Base-by-base conservation (phyloP, 1,140 invertebrate species). In the Saccostrea cuccullata region DNA sequence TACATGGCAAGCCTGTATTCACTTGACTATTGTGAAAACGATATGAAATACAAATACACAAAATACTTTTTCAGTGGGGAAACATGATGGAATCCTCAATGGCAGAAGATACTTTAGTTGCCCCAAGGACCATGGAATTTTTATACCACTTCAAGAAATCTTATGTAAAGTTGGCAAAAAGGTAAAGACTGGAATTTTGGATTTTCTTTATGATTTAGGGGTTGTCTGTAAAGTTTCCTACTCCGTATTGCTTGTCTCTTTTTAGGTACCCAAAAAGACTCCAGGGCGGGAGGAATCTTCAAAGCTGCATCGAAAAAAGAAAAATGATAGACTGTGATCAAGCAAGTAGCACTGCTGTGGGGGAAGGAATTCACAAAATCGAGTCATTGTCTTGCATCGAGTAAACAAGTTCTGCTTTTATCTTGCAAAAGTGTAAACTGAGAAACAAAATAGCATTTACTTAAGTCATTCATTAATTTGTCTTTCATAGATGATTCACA, bases 41-140 rank as follows among this genome's bases (percentile, higher is more conserved):
- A 47, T 8, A 47, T 3, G 6, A 47, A 47, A 47, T n/a, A 47
- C 47, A 20, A 8, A 3, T 23, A 73, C 55, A 9, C 2, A 58
- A 26, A 12, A 9, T 40, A 73, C 20, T 64, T 20, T 56, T 85
- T 89, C 86, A 94, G 93, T 91, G 87, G 94, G 94, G 4, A 85
- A 88, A 1, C 91, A 93, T 90, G 93, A 94, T 91, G 94, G 94
- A 12, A 92, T 88, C 87, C 90, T 91, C 56, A 88, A 91, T 86
- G 92, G 92, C n/a, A 94, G 94, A 84, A 85, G 91, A 56, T 94
- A 94, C 87, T 94, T 94, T 87, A 91, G 89, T 83, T 94, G 94
- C 86, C 90, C 91, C 58, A 92, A 93, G 83, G 92, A 93, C 70
- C 91, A 94, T 89, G 94, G 93, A 5, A 85, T 93, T 47, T 93